Conservation (phyloP, 1,140 invertebrate species). For the Odontomachus brunneus region DNA sequence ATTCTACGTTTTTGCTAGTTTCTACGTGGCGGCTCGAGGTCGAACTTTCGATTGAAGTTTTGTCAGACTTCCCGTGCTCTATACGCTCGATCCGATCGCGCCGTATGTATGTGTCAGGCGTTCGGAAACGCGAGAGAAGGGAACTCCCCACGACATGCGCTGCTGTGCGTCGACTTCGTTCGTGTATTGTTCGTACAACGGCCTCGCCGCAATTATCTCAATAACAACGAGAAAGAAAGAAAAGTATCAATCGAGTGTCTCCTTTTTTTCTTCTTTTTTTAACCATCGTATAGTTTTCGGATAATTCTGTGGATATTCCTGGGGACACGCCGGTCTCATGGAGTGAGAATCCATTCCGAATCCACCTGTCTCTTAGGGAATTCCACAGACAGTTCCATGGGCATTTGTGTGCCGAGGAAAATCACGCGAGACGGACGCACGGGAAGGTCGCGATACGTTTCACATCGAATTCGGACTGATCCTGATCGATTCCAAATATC, state of each 20-base stretch:
- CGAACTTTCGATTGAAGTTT: conserved; percentile 47
- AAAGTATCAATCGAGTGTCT: conserved; percentile 10
- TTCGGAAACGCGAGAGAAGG: too few species aligned
- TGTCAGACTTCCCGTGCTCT: background rate
- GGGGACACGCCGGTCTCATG: too few species aligned
- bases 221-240: background rate
- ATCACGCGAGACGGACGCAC: background rate
- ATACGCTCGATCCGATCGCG: conserved; percentile 8
- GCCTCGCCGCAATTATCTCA: background rate
- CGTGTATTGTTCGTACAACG: conserved; percentile 15
- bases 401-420: background rate
- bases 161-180: conserved; percentile 8
- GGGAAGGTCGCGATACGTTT: conserved; percentile 9
- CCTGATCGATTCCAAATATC: background rate
- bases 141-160: too few species aligned
- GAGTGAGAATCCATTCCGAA: too few species aligned
- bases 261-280: background rate
- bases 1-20: conserved; percentile 56
- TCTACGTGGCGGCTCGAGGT: conserved; percentile 47
- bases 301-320: too few species aligned
- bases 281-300: background rate
- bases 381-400: too few species aligned
- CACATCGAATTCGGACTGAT: conserved; percentile 1
- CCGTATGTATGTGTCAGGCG: too few species aligned
- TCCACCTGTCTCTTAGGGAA: too few species aligned